Percentiles rank a stretch among this genome's conserved stretches.
Evolutionary conservation across 1,140 invertebrate species (phyloP).

Genomic region (Bombus waltoni): DNA sequence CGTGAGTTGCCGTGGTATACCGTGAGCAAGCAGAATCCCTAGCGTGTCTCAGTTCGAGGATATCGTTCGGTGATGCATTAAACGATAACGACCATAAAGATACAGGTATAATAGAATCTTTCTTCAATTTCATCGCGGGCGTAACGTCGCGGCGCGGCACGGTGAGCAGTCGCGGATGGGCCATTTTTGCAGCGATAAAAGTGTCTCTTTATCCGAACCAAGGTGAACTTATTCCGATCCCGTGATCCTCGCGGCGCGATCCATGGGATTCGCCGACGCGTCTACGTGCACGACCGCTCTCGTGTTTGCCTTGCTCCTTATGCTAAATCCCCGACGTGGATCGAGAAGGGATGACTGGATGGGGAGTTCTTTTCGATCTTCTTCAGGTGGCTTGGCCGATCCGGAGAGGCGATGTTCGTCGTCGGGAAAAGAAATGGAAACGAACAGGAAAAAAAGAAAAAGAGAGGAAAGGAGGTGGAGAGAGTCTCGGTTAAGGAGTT

Average conservation of each 20-base stretch:
- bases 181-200: constrained; percentile 28
- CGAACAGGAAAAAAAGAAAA: neutral
- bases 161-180: neutral
- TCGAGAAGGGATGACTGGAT: neutral
- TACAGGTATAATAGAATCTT: constrained; percentile 23
- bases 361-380: neutral
- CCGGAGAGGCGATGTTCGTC: neutral
- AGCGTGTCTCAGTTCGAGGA: no score
- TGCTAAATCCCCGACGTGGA: constrained; percentile 24
- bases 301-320: constrained; percentile 29
- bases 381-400: neutral
- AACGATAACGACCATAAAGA: constrained; percentile 22
- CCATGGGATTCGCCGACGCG: constrained; percentile 7
- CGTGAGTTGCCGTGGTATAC: no score
- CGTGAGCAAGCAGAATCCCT: neutral
- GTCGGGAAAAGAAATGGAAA: neutral
- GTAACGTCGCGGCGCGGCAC: neutral
- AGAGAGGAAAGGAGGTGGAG: constrained; percentile 32
- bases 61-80: constrained; percentile 20
- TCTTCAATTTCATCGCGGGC: no score
- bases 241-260: constrained; percentile 16
- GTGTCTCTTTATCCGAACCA: neutral
- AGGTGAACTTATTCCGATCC: constrained; percentile 27
- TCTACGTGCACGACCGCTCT: neutral
- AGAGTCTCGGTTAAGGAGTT: constrained; percentile 10